Evolutionary conservation across 1,140 invertebrate species (phyloP).

Genomic region (Ruditapes philippinarum): DNA sequence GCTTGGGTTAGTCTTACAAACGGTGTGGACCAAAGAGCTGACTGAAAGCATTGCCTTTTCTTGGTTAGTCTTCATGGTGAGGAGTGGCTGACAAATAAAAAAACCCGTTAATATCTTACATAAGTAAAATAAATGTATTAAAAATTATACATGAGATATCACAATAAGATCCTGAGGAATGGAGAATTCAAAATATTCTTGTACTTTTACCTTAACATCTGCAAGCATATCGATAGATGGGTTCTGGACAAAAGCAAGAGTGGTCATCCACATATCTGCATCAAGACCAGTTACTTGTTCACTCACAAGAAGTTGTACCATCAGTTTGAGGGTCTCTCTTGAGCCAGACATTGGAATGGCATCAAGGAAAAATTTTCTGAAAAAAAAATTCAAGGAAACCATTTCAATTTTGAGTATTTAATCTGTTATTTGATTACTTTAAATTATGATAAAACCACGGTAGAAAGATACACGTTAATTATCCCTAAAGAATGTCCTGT

Average conservation of each 20-base stretch:
- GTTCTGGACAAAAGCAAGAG: slow-evolving; percentile 92
- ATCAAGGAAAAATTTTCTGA: slow-evolving; percentile 88
- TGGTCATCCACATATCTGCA: slow-evolving; percentile 92
- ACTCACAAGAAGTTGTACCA: slow-evolving; percentile 92
- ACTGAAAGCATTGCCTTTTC: slow-evolving; percentile 87
- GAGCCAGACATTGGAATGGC: slow-evolving; percentile 94
- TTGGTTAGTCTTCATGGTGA: slow-evolving; percentile 88
- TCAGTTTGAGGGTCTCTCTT: slow-evolving; percentile 92
- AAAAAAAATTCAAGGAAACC: too few relatives aligned
- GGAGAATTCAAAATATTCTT: neutral
- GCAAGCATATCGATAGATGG: slow-evolving; percentile 91
- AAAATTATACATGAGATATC: too few relatives aligned
- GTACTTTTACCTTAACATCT: slow-evolving; percentile 88
- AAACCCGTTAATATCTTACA: neutral
- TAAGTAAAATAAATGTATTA: too few relatives aligned
- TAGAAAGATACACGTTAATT: too few relatives aligned
- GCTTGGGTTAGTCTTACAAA: slow-evolving; percentile 84
- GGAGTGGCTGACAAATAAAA: slow-evolving; percentile 85
- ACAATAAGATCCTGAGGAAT: neutral
- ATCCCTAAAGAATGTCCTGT: too few relatives aligned
- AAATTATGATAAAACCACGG: too few relatives aligned
- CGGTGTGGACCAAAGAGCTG: slow-evolving; percentile 87
- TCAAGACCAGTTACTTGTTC: slow-evolving; percentile 90
- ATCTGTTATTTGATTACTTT: too few relatives aligned
- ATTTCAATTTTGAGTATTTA: too few relatives aligned